A percentile compares a stretch with the other conserved stretches of the same genome.
Evolutionary conservation across 2,888 invertebrate species (phyloP).

Genomic region (Subacronicta megacephala): DNA sequence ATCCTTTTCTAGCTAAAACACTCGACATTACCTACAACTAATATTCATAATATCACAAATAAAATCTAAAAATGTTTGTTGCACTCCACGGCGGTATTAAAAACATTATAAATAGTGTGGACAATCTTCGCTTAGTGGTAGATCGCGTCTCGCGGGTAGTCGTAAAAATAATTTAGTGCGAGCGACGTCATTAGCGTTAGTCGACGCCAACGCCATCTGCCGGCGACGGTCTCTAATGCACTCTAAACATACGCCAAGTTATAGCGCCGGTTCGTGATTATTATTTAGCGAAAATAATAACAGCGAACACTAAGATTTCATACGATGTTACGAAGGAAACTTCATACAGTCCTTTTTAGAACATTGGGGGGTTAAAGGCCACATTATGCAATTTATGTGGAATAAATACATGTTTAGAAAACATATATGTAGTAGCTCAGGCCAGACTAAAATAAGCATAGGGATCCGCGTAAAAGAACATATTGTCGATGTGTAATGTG

Average conservation of each 20-base stretch:
- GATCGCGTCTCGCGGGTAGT: constrained; percentile 72
- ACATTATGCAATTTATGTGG: no score
- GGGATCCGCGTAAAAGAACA: no score
- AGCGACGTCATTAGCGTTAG: constrained; percentile 79
- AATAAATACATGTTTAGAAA: no score
- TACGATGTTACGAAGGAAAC: not conserved
- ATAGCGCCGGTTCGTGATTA: constrained; percentile 40
- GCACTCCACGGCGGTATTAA: constrained; percentile 42
- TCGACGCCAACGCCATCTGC: constrained; percentile 74
- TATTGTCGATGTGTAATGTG: no score
- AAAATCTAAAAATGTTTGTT: constrained; percentile 41
- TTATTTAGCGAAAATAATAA: constrained; percentile 25
- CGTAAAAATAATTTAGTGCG: constrained; percentile 87
- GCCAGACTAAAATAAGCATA: no score
- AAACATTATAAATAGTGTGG: constrained; percentile 51
- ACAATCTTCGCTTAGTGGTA: constrained; percentile 48
- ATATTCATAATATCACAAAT: constrained; percentile 28
- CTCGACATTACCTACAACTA: constrained; percentile 14
- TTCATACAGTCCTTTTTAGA: not conserved
- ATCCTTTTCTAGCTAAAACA: no score
- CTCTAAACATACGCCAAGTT: constrained; percentile 54
- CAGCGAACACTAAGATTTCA: not conserved
- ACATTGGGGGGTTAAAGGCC: not conserved
- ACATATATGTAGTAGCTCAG: no score
- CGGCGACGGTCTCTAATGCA: constrained; percentile 56